phyloP scores from a whole-genome alignment of 2,113 vertebrate genomes.

The Glareola pratincola region DNA sequence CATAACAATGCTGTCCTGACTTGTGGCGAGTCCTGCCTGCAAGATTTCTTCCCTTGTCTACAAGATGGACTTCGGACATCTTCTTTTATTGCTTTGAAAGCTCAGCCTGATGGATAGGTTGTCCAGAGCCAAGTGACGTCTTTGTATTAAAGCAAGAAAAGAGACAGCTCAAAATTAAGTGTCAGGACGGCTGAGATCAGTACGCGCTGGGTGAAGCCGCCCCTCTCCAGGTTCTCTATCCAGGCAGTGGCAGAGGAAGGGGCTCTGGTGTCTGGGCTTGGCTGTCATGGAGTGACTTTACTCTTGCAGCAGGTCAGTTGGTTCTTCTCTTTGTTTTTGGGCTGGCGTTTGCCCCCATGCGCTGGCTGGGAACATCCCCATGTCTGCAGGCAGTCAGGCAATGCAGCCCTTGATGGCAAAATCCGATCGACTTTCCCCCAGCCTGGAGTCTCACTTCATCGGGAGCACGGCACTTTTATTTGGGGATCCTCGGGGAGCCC shows the following conservation, averaged over 20 bases:
- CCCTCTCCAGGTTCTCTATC: neutral
- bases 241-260: neutral
- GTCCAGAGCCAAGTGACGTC: neutral
- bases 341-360: neutral
- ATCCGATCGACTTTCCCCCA: neutral
- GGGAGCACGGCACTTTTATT: neutral
- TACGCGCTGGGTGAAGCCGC: rapidly evolving
- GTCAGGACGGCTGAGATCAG: neutral
- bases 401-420: neutral
- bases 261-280: neutral
- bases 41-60: neutral
- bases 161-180: neutral
- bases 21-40: neutral
- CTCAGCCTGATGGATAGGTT: neutral
- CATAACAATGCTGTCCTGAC: neutral
- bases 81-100: neutral
- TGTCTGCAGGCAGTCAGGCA: rapidly evolving
- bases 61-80: neutral
- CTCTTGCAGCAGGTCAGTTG: neutral
- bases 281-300: neutral
- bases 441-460: no score
- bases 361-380: neutral
- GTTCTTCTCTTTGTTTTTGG: neutral
- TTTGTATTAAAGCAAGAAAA: neutral
- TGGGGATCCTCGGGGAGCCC: neutral